Evolutionary conservation across 2,888 invertebrate genomes (phyloP), one percentile per base, ranked within the genome.

Genomic region (Catocala fraxini): DNA sequence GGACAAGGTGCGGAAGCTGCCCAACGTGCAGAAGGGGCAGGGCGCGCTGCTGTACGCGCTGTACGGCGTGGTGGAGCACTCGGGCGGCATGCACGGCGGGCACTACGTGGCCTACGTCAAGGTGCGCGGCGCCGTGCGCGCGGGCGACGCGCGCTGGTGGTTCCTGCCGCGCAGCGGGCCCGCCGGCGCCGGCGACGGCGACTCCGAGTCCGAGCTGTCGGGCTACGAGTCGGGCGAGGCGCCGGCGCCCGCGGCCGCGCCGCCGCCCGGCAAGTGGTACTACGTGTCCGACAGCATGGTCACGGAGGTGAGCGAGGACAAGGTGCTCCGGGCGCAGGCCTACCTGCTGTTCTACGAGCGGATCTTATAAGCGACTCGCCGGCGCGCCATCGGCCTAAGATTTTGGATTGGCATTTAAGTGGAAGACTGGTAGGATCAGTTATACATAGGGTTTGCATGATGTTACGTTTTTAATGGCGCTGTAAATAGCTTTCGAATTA

Each of bases 321-420:
- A 96, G 71, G 99, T 99, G 63, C 94, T 98, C 51, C 95, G 95
- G 75, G 97, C 97, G 64, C 98, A 99, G 90, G 99, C 99, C 12
- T 99, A 99, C 91, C 95, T 99, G 56, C 95, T 99, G 45, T 99
- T 99, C 93, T 99, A 99, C 90, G 99, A 99, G 91, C 96, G 99
- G 89, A 97, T 99, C 88, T 94, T 97, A 89, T 98, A 96, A 89
- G 75, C 67, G 58, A 15, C 35, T 33, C 65, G 58, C 12, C 42
- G 15, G 35, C 51, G 39, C 35, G 42, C 48, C 68, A 66, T 52
- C 61, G 82, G 84, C 84, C 85, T 86, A 82, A 75, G 67, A 34
- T 63, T 67, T 68, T 75, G 77, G 78, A 76, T 82, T 84, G 89
- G 89, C 91, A 89, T 89, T 90, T 89, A 89, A 80, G 87, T 81